Evolutionary conservation across 2,113 vertebrate genomes (phyloP).

Genomic region (Lepus timidus): DNA sequence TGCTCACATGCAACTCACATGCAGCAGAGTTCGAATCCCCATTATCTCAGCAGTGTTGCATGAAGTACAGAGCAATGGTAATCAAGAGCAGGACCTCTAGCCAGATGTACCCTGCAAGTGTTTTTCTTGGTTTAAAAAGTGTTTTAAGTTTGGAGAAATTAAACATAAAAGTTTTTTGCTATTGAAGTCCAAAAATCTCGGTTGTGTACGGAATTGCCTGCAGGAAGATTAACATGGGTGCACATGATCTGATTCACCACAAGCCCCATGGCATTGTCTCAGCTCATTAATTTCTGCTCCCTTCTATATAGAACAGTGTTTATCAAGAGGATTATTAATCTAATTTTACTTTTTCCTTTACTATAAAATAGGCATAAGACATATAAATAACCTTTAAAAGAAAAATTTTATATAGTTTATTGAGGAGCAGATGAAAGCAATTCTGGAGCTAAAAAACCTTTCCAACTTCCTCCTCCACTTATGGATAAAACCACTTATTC

Average conservation of each 20-base stretch:
- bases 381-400: not conserved
- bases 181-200: not conserved
- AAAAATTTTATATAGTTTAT: not conserved
- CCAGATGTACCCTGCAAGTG: not conserved
- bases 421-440: not conserved
- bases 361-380: not conserved
- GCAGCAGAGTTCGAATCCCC: not conserved
- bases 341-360: not conserved
- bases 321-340: not conserved
- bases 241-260: not conserved
- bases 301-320: not conserved
- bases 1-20: not conserved
- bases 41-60: not conserved
- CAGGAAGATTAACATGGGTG: not conserved
- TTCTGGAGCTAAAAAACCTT: not conserved
- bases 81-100: not conserved
- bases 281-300: not conserved
- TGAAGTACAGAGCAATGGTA: not conserved
- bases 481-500: not conserved
- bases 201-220: not conserved
- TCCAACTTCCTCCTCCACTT: not conserved
- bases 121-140: not conserved
- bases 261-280: not conserved
- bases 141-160: constrained; percentile 14
- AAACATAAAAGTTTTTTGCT: not conserved